Evolutionary conservation across 2,113 vertebrate species (phyloP).

Genomic region (Emydocephalus ijimae): DNA sequence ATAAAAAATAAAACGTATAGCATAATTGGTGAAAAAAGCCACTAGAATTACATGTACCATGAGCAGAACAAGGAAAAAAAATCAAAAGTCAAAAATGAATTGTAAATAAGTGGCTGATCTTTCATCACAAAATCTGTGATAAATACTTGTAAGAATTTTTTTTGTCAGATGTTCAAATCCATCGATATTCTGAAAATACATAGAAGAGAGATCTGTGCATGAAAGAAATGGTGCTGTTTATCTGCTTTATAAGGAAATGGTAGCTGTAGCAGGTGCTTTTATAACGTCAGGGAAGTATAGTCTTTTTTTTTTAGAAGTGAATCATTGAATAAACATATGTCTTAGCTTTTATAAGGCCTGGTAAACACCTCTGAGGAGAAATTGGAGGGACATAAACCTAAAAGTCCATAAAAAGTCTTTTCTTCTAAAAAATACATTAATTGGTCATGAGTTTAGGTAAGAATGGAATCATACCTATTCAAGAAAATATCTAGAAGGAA

Average conservation of each 20-base stretch:
- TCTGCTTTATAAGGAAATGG: background rate
- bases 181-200: background rate
- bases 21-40: background rate
- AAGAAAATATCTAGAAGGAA: background rate
- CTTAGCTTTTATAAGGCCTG: background rate
- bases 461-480: background rate
- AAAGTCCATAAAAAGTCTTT: slow-evolving; percentile 10
- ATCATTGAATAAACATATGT: slow-evolving; percentile 5
- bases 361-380: slow-evolving; percentile 8
- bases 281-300: slow-evolving; percentile 10
- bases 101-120: rapidly evolving
- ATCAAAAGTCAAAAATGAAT: background rate
- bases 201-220: background rate
- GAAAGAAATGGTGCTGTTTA: slow-evolving; percentile 2
- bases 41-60: background rate
- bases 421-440: slow-evolving; percentile 8
- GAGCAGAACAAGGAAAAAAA: slow-evolving; percentile 7
- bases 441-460: background rate
- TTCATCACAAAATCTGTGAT: background rate
- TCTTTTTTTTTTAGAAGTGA: slow-evolving; percentile 22
- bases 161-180: slow-evolving; percentile 7
- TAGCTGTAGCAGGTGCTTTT: background rate
- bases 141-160: slow-evolving; percentile 11
- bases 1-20: background rate
- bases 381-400: background rate